Evolutionary conservation across 2,888 invertebrate genomes (phyloP).

Genomic region (Drosophila birchii): DNA sequence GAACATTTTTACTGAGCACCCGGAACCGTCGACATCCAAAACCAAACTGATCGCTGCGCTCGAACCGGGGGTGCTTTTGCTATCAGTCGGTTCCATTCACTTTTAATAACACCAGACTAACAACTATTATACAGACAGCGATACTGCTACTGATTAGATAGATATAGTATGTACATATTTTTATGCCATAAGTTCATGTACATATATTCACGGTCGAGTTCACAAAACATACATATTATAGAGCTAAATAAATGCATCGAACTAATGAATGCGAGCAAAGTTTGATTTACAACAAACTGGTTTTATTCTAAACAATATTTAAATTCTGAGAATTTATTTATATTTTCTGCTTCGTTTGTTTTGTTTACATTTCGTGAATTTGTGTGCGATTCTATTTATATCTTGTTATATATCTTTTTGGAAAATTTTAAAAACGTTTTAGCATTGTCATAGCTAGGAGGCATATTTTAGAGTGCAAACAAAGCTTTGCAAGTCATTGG

Average conservation of each 20-base stretch:
- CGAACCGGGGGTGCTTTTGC: neutral
- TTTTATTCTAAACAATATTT: neutral
- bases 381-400: neutral
- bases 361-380: neutral
- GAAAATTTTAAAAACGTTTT: neutral
- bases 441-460: neutral
- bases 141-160: neutral
- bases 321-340: neutral
- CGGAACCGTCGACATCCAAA: neutral
- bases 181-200: neutral
- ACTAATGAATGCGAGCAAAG: neutral
- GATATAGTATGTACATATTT: neutral
- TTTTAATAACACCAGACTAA: neutral
- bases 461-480: neutral
- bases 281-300: neutral
- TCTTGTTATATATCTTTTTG: neutral
- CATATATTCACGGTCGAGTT: neutral
- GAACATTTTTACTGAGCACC: conserved; percentile 3
- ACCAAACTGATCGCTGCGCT: conserved; percentile 12
- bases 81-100: conserved; percentile 13
- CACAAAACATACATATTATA: neutral
- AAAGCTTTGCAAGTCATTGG: neutral
- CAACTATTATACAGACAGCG: neutral
- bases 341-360: neutral
- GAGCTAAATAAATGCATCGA: neutral